phyloP scores from a whole-genome alignment of 2,113 vertebrate species.

The Actenoides hombroni region DNA sequence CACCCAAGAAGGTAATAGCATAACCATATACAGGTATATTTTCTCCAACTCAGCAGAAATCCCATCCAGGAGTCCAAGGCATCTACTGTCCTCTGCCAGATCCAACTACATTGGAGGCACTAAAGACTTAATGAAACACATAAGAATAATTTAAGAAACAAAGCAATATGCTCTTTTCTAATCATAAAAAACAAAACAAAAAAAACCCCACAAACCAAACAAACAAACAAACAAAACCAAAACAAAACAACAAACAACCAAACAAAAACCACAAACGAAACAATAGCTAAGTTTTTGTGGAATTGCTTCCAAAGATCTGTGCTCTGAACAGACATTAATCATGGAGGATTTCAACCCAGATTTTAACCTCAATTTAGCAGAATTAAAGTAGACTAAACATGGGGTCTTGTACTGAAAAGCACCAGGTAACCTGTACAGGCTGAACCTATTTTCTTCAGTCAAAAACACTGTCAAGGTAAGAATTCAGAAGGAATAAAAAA shows the following conservation, averaged over 20 bases:
- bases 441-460: neutral
- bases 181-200: neutral
- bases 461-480: neutral
- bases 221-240: no score
- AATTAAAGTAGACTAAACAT: neutral
- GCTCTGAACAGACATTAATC: neutral
- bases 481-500: neutral
- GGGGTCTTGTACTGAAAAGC: accelerated
- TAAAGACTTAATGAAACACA: neutral
- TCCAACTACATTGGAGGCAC: neutral
- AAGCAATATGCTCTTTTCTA: neutral
- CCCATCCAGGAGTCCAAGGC: neutral
- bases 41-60: neutral
- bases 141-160: neutral
- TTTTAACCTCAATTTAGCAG: neutral
- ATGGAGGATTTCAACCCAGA: neutral
- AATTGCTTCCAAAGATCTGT: neutral
- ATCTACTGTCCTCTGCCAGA: neutral
- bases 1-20: neutral
- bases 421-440: neutral
- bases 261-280: no score
- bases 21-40: neutral
- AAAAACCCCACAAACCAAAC: no score
- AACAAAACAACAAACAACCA: no score
- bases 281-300: neutral